Percentiles rank a stretch among this genome's conserved stretches.
These are phyloP conservation scores for Gobionotothen gibberifrons DNA, from an alignment of 2,797 vertebrate species.

Conservation along the genomic window DNA sequence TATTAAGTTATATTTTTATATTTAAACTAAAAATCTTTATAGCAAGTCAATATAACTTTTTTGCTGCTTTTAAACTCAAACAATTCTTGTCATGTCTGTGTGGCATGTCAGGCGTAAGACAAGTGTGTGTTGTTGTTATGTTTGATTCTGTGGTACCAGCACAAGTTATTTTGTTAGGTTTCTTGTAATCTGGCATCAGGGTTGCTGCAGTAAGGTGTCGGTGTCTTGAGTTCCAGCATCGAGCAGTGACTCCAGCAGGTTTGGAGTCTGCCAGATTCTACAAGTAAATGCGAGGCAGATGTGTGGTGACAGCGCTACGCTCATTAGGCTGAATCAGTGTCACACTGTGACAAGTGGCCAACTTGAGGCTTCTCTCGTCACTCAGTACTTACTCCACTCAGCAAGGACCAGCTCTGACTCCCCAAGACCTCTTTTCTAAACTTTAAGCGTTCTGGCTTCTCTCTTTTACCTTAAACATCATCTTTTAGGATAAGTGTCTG, in stretches of 20 bases:
- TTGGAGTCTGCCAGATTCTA: conserved; percentile 94
- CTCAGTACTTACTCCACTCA: conserved; percentile 68
- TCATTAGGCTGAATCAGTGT: conserved; percentile 88
- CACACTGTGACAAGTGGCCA: conserved; percentile 85
- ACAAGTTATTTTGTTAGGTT: conserved; percentile 32
- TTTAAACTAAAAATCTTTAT: background rate
- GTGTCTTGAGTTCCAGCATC: conserved; percentile 75
- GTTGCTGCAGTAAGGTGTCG: conserved; percentile 44
- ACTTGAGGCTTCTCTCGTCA: conserved; percentile 82
- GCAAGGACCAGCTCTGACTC: conserved; percentile 61
- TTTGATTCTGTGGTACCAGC: conserved; percentile 31
- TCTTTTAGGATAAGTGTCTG: background rate
- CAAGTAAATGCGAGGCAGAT: conserved; percentile 91
- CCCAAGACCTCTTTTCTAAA: conserved; percentile 59
- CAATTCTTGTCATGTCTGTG: background rate
- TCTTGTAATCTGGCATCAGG: conserved; percentile 47
- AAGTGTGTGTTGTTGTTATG: background rate
- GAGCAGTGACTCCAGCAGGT: conserved; percentile 93
- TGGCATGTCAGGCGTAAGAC: background rate
- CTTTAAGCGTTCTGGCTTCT: conserved; percentile 49
- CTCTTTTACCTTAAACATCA: conserved; percentile 36
- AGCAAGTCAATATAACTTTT: conserved; percentile 8
- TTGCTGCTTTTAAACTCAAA: background rate
- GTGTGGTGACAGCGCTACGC: conserved; percentile 85
- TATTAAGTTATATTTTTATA: background rate